Conservation (phyloP, 2,797 vertebrate genomes). For the Eupleurogrammus muticus region DNA sequence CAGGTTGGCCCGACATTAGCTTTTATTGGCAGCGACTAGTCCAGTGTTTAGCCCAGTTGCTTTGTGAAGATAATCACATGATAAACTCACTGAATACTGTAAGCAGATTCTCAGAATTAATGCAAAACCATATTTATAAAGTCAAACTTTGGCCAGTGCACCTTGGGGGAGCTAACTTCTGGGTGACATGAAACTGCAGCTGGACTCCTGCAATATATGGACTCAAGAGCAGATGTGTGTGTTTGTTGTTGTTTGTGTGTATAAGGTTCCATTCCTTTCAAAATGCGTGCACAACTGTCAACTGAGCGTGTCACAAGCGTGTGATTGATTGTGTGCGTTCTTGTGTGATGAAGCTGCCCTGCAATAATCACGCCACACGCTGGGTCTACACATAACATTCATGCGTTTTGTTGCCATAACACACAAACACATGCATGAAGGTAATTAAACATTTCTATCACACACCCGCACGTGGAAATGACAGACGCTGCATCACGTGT, state of each 20-base stretch:
- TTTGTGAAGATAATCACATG: slow-evolving; percentile 46
- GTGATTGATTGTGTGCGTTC: too few species aligned
- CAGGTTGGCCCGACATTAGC: slow-evolving; percentile 37
- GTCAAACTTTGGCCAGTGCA: slow-evolving; percentile 11
- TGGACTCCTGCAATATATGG: slow-evolving; percentile 5
- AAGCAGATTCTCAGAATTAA: slow-evolving; percentile 35
- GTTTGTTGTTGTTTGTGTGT: slow-evolving; percentile 12
- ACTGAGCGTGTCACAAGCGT: too few species aligned
- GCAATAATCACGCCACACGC: too few species aligned
- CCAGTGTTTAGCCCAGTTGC: slow-evolving; percentile 19
- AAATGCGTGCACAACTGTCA: too few species aligned
- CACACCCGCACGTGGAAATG: too few species aligned
- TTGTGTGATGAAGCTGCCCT: too few species aligned
- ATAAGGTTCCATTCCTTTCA: too few species aligned
- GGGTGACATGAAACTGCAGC: slow-evolving; percentile 10
- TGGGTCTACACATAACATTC: too few species aligned
- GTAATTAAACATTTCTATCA: too few species aligned
- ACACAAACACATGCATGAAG: too few species aligned
- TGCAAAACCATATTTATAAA: slow-evolving; percentile 34
- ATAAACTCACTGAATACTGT: slow-evolving; percentile 45
- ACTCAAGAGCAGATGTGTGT: slow-evolving; percentile 18
- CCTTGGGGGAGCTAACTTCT: neutral
- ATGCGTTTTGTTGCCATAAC: too few species aligned
- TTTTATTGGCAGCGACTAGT: slow-evolving; percentile 29
- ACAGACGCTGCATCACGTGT: too few species aligned